phyloP scores from a whole-genome alignment of 2,113 vertebrate species.

The Charina bottae region DNA sequence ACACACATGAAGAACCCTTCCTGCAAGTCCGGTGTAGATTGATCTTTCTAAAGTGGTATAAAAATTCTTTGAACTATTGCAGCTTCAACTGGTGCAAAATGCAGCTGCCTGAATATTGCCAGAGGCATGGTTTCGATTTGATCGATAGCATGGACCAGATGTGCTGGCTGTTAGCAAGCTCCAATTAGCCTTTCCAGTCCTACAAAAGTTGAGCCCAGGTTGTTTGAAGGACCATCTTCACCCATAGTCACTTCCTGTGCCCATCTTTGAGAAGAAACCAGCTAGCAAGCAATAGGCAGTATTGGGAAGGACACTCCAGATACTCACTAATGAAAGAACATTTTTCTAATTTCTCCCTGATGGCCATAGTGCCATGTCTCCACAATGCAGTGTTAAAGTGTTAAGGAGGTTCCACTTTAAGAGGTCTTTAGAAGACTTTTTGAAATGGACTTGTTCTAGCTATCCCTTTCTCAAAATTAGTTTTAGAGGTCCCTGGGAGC shows the following conservation, averaged over 20 bases:
- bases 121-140: not conserved
- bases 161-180: not conserved
- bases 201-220: not conserved
- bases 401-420: not conserved
- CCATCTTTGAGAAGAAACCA: not conserved
- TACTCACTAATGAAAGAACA: too few species aligned
- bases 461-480: not conserved
- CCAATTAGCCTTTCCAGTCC: not conserved
- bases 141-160: not conserved
- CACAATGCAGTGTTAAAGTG: not conserved
- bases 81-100: not conserved
- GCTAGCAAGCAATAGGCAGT: not conserved
- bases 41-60: not conserved
- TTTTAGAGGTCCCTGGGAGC: not conserved
- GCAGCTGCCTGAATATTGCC: not conserved
- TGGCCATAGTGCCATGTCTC: too few species aligned
- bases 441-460: not conserved
- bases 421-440: not conserved
- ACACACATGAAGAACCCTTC: not conserved
- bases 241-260: not conserved
- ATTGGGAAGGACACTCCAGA: too few species aligned
- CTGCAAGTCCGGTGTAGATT: not conserved
- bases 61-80: not conserved
- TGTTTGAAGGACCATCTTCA: not conserved
- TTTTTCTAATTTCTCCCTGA: too few species aligned